phyloP scores from a whole-genome alignment of 2,888 invertebrate genomes.

The Erebia epiphron region DNA sequence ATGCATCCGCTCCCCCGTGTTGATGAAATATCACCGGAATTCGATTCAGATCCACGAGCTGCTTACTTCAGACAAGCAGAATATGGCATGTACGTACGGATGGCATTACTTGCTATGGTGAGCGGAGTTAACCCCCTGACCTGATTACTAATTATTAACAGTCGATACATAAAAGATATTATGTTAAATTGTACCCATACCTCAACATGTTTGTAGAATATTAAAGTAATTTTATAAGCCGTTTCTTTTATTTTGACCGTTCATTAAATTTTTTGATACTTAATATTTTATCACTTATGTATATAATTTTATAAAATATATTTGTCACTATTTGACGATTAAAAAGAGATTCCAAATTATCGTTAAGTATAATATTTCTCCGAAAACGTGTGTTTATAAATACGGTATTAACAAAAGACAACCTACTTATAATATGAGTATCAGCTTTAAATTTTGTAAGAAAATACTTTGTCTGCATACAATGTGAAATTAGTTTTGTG shows the following conservation, averaged over 20 bases:
- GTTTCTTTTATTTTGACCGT: conserved; percentile 15
- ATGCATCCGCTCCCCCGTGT: conserved; percentile 98
- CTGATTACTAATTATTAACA: conserved; percentile 8
- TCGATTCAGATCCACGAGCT: conserved; percentile 98
- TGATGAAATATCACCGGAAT: conserved; percentile 96
- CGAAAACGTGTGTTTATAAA: conserved; percentile 3
- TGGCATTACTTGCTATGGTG: conserved; percentile 97
- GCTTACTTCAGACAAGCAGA: conserved; percentile 99
- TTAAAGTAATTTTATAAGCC: conserved; percentile 9
- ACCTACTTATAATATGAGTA: conserved; percentile 8
- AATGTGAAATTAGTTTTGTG: neutral
- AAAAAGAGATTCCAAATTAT: conserved; percentile 37
- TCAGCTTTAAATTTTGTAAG: neutral
- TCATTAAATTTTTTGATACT: neutral
- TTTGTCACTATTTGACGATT: conserved; percentile 26
- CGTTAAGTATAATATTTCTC: conserved; percentile 5
- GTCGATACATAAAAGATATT: neutral
- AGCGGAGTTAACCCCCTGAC: conserved; percentile 84
- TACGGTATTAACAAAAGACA: neutral
- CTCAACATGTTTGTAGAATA: neutral
- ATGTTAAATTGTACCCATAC: too few species aligned
- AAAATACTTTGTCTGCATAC: neutral
- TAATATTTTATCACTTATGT: conserved; percentile 17
- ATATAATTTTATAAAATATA: too few species aligned
- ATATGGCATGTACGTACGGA: conserved; percentile 98